Evolutionary conservation across 1,140 invertebrate genomes (phyloP).

Genomic region (Bombus terrestris): DNA sequence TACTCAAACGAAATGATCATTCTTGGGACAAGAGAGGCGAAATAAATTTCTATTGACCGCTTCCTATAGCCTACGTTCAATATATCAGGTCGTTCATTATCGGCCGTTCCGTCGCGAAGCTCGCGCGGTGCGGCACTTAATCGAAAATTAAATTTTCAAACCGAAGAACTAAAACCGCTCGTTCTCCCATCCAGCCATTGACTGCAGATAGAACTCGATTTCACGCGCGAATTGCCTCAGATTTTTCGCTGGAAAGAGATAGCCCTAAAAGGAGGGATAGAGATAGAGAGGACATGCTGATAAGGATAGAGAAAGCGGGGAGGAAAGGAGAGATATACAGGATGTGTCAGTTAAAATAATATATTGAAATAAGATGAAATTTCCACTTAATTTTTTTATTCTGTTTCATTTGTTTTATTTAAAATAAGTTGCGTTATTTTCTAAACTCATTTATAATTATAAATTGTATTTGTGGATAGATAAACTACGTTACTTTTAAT

Average conservation of each 20-base stretch:
- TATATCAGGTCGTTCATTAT: constrained; percentile 4
- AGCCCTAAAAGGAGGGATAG: not conserved
- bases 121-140: constrained; percentile 12
- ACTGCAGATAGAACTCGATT: constrained; percentile 23
- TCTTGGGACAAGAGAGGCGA: not conserved
- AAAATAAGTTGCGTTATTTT: no score
- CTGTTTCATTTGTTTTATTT: not conserved
- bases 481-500: no score
- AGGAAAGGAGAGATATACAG: not conserved
- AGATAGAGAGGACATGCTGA: not conserved
- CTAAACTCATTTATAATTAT: no score
- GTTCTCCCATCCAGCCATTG: not conserved
- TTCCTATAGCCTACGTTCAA: not conserved
- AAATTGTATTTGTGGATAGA: no score
- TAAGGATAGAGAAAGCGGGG: not conserved
- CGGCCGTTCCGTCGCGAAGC: not conserved
- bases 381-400: not conserved
- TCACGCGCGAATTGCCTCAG: constrained; percentile 24
- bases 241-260: constrained; percentile 47
- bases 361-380: not conserved
- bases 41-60: constrained; percentile 17
- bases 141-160: constrained; percentile 43
- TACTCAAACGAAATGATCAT: not conserved
- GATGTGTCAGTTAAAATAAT: not conserved
- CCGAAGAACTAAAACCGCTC: constrained; percentile 26